Base-by-base conservation (phyloP, 2,888 invertebrate genomes). In the Pyrrhia umbra region DNA sequence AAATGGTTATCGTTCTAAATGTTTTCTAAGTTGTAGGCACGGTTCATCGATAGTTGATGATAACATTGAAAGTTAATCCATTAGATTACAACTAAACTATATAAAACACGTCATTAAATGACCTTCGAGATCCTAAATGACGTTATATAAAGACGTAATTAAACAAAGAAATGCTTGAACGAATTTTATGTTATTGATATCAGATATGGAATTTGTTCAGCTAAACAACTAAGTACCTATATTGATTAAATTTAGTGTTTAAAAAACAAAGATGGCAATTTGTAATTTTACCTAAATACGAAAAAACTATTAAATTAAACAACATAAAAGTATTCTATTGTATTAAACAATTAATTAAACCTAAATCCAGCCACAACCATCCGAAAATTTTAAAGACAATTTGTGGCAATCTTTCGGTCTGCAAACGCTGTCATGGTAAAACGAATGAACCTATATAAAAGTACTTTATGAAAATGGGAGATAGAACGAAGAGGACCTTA, bases 21-120 rank as follows among this genome's bases (percentile, higher is more conserved):
- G 37, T 39, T 42, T 55, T 21, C 37, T 39, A 59, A 25, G 18
- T 23, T 20, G 21, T 59, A n/a, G 47, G 30, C 23, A 15, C 21
- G 15, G 51, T 56, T 68, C 42, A 75, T 15, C 21, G 60, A 69
- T 66, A 42, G 43, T 6, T 59, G 34, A 60, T 68, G 50, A 68
- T 70, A 75, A 52, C 30, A 21, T 51, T n/a, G 13, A 47, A 52
- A 39, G 21, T 45, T 42, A 68, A 71, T 74, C 52, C 37, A 54
- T n/a, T 16, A 50, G 52, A 71, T 71, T 57, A 71, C 21, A 45
- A 27, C 23, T 16, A 57, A 52, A 34, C 56, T 21, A 43, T n/a
- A 25, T 68, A 30, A 59, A 50, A 51, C 37, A 30, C 37, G 51
- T 68, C 51, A 52, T 58, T 50, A 23, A 16, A 6, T 52, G 46